Evolutionary conservation across 2,797 vertebrate species (phyloP), one percentile per base, ranked within the genome.

Genomic region (Pristis pectinata): DNA sequence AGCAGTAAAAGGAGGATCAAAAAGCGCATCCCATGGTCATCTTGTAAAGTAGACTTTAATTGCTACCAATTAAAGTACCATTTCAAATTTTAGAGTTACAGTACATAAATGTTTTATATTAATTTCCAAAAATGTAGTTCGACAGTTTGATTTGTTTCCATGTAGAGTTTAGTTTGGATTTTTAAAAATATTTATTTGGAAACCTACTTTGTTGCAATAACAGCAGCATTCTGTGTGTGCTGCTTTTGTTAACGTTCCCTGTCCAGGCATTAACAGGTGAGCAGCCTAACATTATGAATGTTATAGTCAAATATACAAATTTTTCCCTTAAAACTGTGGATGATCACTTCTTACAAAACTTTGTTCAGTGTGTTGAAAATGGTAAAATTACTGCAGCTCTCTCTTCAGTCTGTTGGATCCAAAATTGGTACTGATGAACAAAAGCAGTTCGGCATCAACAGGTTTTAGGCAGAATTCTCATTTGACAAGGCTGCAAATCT

Each of bases 401-500:
- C 22, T 7, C 41, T 83, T 19, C 49, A 56, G 10, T 37, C 49
- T 24, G 6, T 9, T 53, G 37, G 76, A 74, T 94, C 24, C 93
- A 64, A 30, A 91, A 56, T 19, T 91, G 37, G 41, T 93, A 27
- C 67, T 44, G 15, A 13, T 44, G 10, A 70, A 15, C 34, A 70
- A 72, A 72, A 41, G 27, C 30, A 30, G 87, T 17, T 56, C 41
- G 87, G 44, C 22, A 30, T 37, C 17, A 59, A 85, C 15, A 24
- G n/a, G n/a, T 17, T 94, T 79, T 80, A 80, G 37, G 15, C 17
- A 5, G 79, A 76, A 70, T 96, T 95, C 44, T 97, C 97, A 64
- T 94, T 44, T 79, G 27, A 70, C 89, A 97, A 94, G 2, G 94
- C 30, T 87, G 95, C 95, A 96, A 97, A 98, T 34, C 95, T 96